Conservation (phyloP, 2,113 vertebrate genomes). For the Amia ocellicauda region DNA sequence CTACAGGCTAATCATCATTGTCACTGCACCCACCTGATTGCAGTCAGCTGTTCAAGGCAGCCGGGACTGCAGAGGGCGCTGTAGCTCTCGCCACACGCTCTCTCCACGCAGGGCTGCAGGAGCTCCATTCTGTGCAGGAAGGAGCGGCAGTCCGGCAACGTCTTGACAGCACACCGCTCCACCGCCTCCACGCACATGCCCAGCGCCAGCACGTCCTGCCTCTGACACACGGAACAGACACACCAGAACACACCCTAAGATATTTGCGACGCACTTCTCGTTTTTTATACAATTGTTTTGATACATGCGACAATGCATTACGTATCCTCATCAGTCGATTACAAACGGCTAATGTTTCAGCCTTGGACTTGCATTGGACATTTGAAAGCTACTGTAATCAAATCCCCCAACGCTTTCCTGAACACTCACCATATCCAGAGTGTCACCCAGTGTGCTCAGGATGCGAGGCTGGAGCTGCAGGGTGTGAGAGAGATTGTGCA, state of each 20-base stretch:
- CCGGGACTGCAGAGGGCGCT: slow-evolving; percentile 42
- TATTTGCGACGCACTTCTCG: no score
- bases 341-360: no score
- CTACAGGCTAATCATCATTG: no score
- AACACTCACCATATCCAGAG: slow-evolving; percentile 46
- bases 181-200: slow-evolving; percentile 53
- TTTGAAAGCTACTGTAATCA: not conserved
- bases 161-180: slow-evolving; percentile 39
- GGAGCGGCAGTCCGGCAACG: slow-evolving; percentile 36
- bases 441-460: not conserved
- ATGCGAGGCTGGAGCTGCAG: slow-evolving; percentile 50
- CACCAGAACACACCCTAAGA: not conserved
- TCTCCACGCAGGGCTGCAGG: slow-evolving; percentile 58
- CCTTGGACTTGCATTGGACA: no score
- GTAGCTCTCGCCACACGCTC: slow-evolving; percentile 48
- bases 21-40: slow-evolving; percentile 51
- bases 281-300: no score
- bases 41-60: slow-evolving; percentile 45
- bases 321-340: not conserved
- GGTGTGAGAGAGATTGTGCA: slow-evolving; percentile 53
- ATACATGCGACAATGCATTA: no score
- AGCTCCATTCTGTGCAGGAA: slow-evolving; percentile 51
- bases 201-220: slow-evolving; percentile 57
- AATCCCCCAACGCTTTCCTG: not conserved
- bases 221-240: slow-evolving; percentile 36